Evolutionary conservation across 2,888 invertebrate genomes (phyloP).

Genomic region (Laothoe populi): DNA sequence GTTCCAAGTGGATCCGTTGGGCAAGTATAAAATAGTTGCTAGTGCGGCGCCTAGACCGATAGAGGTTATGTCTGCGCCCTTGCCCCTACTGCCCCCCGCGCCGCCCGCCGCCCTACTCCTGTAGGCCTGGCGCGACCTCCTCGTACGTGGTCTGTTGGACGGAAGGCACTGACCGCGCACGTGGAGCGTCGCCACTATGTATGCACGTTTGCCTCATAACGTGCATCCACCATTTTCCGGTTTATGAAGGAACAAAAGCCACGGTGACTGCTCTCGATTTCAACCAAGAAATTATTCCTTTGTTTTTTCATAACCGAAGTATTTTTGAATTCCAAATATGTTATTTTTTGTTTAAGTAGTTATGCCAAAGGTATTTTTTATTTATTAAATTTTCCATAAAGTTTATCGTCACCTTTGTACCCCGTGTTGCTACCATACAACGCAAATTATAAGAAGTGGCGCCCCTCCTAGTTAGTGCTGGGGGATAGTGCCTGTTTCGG

Average conservation of each 20-base stretch:
- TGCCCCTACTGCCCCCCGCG: conserved; percentile 60
- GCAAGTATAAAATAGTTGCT: conserved; percentile 80
- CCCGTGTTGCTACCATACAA: conserved; percentile 1
- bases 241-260: conserved; percentile 37
- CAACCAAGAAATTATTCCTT: conserved; percentile 31
- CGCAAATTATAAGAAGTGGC: conserved; percentile 27
- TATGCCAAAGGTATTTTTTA: conserved; percentile 27
- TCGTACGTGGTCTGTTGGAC: conserved; percentile 75
- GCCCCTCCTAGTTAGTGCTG: conserved; percentile 17
- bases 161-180: conserved; percentile 67
- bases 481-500: neutral
- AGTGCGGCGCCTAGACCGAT: conserved; percentile 53
- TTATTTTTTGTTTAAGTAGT: conserved; percentile 47
- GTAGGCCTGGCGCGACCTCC: conserved; percentile 85
- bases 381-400: conserved; percentile 20
- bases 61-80: conserved; percentile 48
- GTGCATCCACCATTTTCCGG: conserved; percentile 8
- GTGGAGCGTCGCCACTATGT: conserved; percentile 65
- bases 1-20: conserved; percentile 78
- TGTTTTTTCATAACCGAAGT: conserved; percentile 38
- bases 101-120: conserved; percentile 74
- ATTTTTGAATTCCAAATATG: conserved; percentile 27
- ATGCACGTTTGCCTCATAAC: conserved; percentile 4
- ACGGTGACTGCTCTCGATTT: conserved; percentile 26
- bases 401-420: conserved; percentile 14